These are phyloP conservation scores for Bedellia somnulentella DNA, from an alignment of 2,888 invertebrate genomes.

Conservation along the genomic window DNA sequence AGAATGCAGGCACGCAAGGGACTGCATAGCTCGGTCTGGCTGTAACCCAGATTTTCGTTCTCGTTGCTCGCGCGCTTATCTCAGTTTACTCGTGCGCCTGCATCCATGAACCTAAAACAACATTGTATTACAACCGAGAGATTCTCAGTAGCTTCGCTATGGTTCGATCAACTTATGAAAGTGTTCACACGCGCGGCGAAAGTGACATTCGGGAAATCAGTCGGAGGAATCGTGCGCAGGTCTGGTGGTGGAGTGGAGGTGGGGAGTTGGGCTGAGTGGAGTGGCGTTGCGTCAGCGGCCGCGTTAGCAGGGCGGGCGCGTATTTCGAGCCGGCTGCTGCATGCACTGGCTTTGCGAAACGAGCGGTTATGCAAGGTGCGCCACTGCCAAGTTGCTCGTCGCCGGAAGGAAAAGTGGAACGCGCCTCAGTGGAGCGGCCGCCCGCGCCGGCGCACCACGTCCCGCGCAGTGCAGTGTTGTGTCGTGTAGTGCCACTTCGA, in stretches of 20 bases:
- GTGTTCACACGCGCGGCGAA: conserved; percentile 35
- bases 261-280: conserved; percentile 7
- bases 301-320: conserved; percentile 40
- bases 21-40: too few species aligned
- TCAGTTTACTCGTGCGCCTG: conserved; percentile 9
- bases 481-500: conserved; percentile 57
- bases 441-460: conserved; percentile 53
- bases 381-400: conserved; percentile 58
- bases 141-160: too few species aligned
- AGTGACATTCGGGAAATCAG: conserved; percentile 48
- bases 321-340: conserved; percentile 54
- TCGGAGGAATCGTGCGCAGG: conserved; percentile 2
- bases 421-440: conserved; percentile 54
- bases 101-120: too few species aligned
- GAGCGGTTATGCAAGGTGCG: conserved; percentile 56
- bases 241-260: conserved; percentile 11
- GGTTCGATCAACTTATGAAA: conserved; percentile 20
- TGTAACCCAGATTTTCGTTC: too few species aligned
- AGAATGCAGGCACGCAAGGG: too few species aligned
- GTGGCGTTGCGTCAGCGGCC: conserved; percentile 36
- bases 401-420: conserved; percentile 61
- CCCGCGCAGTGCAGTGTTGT: conserved; percentile 50
- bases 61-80: conserved; percentile 30
- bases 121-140: too few species aligned
- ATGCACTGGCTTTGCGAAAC: conserved; percentile 55